phyloP scores from a whole-genome alignment of 2,888 invertebrate species.

The Trachelus stipa region DNA sequence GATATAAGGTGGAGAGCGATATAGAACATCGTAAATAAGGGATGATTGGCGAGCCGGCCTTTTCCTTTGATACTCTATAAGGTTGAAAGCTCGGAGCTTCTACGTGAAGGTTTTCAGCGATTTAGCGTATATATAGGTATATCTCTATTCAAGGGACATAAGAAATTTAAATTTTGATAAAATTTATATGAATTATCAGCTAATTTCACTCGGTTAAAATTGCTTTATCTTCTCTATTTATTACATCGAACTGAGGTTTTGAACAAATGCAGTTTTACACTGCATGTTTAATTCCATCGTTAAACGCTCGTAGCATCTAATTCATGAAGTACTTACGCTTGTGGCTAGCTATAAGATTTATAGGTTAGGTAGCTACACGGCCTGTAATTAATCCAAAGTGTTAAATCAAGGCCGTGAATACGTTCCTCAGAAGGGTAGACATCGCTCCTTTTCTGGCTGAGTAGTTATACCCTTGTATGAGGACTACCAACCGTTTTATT shows the following conservation, averaged over 20 bases:
- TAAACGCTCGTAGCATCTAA: conserved; percentile 2
- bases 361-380: conserved; percentile 42
- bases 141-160: neutral
- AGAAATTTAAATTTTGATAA: neutral
- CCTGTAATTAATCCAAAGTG: conserved; percentile 62
- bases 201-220: neutral
- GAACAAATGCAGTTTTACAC: neutral
- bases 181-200: neutral
- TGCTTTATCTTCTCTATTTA: neutral
- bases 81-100: neutral
- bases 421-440: conserved; percentile 20
- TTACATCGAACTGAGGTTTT: neutral
- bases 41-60: neutral
- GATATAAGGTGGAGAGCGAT: neutral
- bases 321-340: conserved; percentile 20
- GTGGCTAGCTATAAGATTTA: conserved; percentile 28
- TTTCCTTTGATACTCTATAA: neutral
- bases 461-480: neutral
- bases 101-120: neutral
- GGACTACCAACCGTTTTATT: neutral
- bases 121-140: neutral
- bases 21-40: neutral
- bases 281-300: neutral
- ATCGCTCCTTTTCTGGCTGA: neutral
- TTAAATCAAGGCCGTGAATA: conserved; percentile 60